These are phyloP conservation scores for Rhabdomys pumilio DNA, from an alignment of 2,797 vertebrate species.

Conservation along the genomic window DNA sequence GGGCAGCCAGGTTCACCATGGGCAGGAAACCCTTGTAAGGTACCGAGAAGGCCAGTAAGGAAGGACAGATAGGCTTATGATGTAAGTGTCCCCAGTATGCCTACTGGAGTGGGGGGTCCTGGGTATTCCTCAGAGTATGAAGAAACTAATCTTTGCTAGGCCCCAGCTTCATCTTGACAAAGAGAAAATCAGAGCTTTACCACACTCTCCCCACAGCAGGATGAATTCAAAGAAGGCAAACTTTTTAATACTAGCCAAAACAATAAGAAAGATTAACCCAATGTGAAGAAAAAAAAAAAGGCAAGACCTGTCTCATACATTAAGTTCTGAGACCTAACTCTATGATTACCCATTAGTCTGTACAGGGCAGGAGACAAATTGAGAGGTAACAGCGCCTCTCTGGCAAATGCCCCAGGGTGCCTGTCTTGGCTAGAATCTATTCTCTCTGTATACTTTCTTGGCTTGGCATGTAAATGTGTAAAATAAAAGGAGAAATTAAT, in stretches of 20 bases:
- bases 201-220: background rate
- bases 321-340: background rate
- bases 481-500: background rate
- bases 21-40: background rate
- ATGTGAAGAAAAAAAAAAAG: background rate
- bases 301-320: background rate
- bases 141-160: background rate
- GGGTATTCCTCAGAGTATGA: background rate
- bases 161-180: background rate
- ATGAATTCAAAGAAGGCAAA: background rate
- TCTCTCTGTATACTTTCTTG: background rate
- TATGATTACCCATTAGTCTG: background rate
- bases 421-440: background rate
- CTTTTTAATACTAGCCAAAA: background rate
- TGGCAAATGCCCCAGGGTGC: background rate
- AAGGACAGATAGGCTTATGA: background rate
- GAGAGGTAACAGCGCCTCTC: background rate
- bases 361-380: background rate
- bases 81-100: background rate
- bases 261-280: constrained; percentile 31
- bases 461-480: background rate
- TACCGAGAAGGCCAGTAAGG: background rate
- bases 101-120: background rate
- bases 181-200: background rate
- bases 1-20: too few species aligned